These are phyloP conservation scores for Scophthalmus maximus DNA, from an alignment of 2,113 vertebrate genomes.

Conservation along the genomic window DNA sequence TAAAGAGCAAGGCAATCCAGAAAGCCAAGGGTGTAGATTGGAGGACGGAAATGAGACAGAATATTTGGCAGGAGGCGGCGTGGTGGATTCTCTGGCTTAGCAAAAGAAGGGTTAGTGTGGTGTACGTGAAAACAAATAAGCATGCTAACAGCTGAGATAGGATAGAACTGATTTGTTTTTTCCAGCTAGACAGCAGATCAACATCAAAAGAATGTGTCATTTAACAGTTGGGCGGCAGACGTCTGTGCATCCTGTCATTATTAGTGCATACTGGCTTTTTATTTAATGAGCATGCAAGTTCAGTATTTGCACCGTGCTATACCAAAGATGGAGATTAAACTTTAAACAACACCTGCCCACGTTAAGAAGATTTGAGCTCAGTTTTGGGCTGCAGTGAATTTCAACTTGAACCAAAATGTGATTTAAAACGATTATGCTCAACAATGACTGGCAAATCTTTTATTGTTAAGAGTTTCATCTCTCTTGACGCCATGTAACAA, in stretches of 20 bases:
- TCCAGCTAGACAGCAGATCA: conserved; percentile 24
- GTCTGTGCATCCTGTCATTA: not conserved
- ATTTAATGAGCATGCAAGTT: not conserved
- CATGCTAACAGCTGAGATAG: conserved; percentile 23
- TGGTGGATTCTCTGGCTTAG: conserved; percentile 43
- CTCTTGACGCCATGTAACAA: not conserved
- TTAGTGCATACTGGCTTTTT: not conserved
- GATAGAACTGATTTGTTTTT: conserved; percentile 63
- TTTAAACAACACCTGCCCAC: not conserved
- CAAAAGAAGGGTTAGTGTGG: conserved; percentile 47
- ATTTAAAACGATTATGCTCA: too few relatives aligned
- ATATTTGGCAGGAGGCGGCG: conserved; percentile 31
- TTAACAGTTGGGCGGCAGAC: too few relatives aligned
- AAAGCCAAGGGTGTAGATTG: conserved; percentile 33
- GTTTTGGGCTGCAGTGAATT: not conserved
- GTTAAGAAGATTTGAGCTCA: not conserved
- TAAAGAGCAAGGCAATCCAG: conserved; percentile 41
- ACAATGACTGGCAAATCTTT: too few relatives aligned
- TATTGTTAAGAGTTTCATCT: not conserved
- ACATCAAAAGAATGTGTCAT: conserved; percentile 39
- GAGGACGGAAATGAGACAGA: conserved; percentile 22
- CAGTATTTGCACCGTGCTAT: not conserved
- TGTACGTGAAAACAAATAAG: conserved; percentile 12
- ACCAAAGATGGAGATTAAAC: not conserved
- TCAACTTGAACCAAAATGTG: not conserved